phyloP scores from a whole-genome alignment of 92 coral and sea anemone species.

The Phymanthus crucifer region DNA sequence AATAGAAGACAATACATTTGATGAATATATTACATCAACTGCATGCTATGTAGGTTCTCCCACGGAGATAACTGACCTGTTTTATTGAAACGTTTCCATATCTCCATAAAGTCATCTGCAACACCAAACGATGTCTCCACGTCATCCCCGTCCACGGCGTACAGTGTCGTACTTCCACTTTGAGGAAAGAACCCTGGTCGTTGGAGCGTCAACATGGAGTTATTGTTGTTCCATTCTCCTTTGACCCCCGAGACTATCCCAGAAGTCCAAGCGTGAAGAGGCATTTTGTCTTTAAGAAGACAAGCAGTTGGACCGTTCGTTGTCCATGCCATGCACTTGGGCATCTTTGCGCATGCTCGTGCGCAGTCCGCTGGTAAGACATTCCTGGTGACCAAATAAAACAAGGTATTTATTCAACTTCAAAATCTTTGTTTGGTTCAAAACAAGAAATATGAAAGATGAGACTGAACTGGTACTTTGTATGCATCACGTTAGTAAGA shows the following conservation, averaged over 20 bases:
- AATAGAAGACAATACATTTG: too few relatives aligned
- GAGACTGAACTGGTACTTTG: too few relatives aligned
- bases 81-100: slow-evolving; percentile 61
- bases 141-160: slow-evolving; percentile 60
- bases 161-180: slow-evolving; percentile 80
- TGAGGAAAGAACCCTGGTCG: slow-evolving; percentile 85
- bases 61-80: slow-evolving; percentile 46
- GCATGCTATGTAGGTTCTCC: too few relatives aligned
- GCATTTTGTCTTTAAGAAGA: slow-evolving; percentile 82
- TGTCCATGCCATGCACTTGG: slow-evolving; percentile 87
- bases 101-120: slow-evolving; percentile 62
- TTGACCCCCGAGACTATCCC: slow-evolving; percentile 83
- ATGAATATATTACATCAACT: too few relatives aligned
- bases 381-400: slow-evolving; percentile 36
- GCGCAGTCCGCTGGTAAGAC: slow-evolving; percentile 81
- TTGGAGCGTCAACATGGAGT: slow-evolving; percentile 68
- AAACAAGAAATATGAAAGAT: too few relatives aligned
- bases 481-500: too few relatives aligned
- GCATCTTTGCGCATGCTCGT: slow-evolving; percentile 81
- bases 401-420: not conserved
- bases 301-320: slow-evolving; percentile 92
- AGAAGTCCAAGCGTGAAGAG: slow-evolving; percentile 83
- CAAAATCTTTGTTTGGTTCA: not conserved
- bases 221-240: slow-evolving; percentile 66
- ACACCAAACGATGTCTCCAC: slow-evolving; percentile 63